Base-by-base conservation (phyloP, 2,888 invertebrate genomes). In the Athrips mouffetella region DNA sequence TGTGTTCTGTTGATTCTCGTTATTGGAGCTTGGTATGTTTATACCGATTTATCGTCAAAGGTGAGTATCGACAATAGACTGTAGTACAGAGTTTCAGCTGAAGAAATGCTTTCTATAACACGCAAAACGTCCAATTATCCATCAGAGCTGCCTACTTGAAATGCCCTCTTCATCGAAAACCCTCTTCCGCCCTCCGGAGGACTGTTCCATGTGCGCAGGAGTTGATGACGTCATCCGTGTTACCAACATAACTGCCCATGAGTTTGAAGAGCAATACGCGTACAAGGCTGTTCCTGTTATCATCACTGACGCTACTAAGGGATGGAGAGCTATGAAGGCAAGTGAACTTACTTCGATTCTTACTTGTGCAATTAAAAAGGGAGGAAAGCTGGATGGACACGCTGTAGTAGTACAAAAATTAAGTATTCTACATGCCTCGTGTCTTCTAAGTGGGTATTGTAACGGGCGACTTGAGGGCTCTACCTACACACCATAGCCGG, bases 221-320 rank as follows among this genome's bases (percentile, higher is more conserved):
- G 84, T 97, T 8, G 76, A 81, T 3, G 73, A 89, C 54, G 91
- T 96, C 21, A 90, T 91, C 30, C 91, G 93, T 51, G 84, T 96
- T 0, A 72, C 89, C 5, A 91, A 92, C 62, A 89, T 96, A 13
- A 90, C 92, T 0, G 90, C 92, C 0, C 77, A 80, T 3, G 86
- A 91, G 49, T 98, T 98, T 70, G 94, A 96, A 65, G 72, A 89
- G 16, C 80, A 89, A 65, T 97, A 91, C 63, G 96, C 96, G 0
- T 95, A 95, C 66, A 90, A 91, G 8, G 93, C 94, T 0, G 89
- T 90, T 4, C 98, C 98, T 0, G 94, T 98, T 1, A 92, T 98
- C 10, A 90, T 98, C 6, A 92, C 91, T 3, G 98, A 98, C 76
- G 98, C 94, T 0, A 93, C 93, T 13, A 68, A 61, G 5, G 92